A percentile compares a stretch with the other conserved stretches of the same genome.
These are phyloP conservation scores for Hecatera dysodea DNA, from an alignment of 2,888 invertebrate genomes.

Conservation along the genomic window DNA sequence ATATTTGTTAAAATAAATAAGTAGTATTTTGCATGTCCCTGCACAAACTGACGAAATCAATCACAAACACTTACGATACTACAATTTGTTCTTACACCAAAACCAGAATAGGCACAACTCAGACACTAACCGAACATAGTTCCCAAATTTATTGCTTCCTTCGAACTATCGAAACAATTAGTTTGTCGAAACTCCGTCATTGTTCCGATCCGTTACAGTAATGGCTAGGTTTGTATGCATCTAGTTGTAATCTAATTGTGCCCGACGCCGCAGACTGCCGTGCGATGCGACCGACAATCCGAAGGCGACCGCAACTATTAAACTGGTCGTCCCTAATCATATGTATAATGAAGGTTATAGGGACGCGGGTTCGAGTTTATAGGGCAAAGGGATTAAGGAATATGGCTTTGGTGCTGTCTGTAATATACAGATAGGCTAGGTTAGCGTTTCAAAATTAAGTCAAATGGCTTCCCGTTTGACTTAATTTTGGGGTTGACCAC, in stretches of 20 bases:
- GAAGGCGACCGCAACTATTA: constrained; percentile 61
- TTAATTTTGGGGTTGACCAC: no score
- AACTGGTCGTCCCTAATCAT: constrained; percentile 54
- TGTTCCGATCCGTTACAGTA: constrained; percentile 54
- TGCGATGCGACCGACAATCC: constrained; percentile 64
- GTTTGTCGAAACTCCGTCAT: constrained; percentile 59
- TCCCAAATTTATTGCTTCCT: constrained; percentile 61
- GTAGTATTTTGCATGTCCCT: no score
- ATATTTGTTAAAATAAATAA: no score
- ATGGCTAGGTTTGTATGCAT: constrained; percentile 58
- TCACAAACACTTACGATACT: neutral
- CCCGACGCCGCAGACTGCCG: constrained; percentile 59
- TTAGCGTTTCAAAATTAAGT: no score
- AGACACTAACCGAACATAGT: constrained; percentile 22
- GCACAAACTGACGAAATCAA: no score
- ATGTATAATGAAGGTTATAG: constrained; percentile 50
- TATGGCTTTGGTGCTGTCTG: constrained; percentile 5
- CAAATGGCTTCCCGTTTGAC: no score
- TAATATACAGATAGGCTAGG: no score
- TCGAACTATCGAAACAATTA: constrained; percentile 63
- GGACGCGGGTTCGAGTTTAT: constrained; percentile 23
- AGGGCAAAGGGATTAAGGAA: neutral
- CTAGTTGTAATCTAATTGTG: constrained; percentile 64
- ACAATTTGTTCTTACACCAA: neutral
- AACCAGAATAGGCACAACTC: constrained; percentile 13